phyloP scores from a whole-genome alignment of 2,888 invertebrate species.

The Athrips mouffetella region DNA sequence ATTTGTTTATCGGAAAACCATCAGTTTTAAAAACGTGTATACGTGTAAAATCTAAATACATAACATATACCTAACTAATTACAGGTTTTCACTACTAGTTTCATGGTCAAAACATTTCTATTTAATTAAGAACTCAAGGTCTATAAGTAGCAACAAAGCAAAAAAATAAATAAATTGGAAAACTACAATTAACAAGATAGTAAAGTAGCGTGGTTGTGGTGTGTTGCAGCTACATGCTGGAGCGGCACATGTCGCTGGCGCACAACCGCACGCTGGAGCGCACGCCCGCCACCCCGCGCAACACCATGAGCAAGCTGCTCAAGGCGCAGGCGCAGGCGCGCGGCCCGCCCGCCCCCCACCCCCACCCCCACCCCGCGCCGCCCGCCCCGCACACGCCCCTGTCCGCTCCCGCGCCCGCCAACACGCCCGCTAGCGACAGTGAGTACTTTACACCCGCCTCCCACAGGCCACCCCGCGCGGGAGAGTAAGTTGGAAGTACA shows the following conservation, averaged over 20 bases:
- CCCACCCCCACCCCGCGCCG: constrained; percentile 19
- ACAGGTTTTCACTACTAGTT: too few relatives aligned
- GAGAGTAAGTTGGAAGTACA: too few relatives aligned
- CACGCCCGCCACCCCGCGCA: constrained; percentile 67
- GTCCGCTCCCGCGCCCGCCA: constrained; percentile 12
- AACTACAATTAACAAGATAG: too few relatives aligned
- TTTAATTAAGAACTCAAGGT: too few relatives aligned
- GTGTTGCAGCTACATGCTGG: constrained; percentile 56
- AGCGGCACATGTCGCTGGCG: constrained; percentile 59
- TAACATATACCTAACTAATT: too few relatives aligned
- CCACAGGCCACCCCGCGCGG: too few relatives aligned
- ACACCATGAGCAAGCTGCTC: constrained; percentile 75
- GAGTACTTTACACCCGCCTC: not conserved
- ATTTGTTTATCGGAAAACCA: too few relatives aligned
- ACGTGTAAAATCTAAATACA: too few relatives aligned
- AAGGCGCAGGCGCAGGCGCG: constrained; percentile 62
- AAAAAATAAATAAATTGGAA: too few relatives aligned
- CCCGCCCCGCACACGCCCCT: constrained; percentile 9
- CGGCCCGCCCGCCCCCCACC: constrained; percentile 19
- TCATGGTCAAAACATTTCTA: too few relatives aligned
- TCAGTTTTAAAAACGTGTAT: too few relatives aligned
- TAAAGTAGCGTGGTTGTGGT: not conserved
- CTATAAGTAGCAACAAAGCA: too few relatives aligned
- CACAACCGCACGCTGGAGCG: constrained; percentile 70
- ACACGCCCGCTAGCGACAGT: not conserved